Evolutionary conservation across 2,888 invertebrate genomes (phyloP), one percentile per base, ranked within the genome.

Genomic region (Lydus trimaculatus): DNA sequence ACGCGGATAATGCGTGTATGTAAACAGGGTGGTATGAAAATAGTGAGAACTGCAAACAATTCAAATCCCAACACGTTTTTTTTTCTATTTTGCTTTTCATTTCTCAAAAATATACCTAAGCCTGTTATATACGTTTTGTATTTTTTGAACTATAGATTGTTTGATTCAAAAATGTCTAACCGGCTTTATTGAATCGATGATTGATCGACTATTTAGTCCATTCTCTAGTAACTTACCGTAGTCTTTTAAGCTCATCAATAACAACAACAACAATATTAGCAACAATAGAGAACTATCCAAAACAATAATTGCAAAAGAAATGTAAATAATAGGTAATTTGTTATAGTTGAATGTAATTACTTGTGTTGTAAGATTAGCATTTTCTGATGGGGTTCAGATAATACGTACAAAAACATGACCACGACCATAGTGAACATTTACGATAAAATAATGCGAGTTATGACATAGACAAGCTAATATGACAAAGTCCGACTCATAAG

Each of bases 401-500:
- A 39, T 61, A 23, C 39, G 36, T 20, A 61, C 36, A 61, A 61
- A 61, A 61, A 48, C 48, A 31, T 31, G 48, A 17, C 28, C 48
- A 48, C 17, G 33, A 58, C 28, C 63, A 58, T 25, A 56, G 33
- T 28, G 39, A 61, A 58, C 61, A 25, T 56, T 13, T 61, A 33
- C 64, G 36, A 70, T 70, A 66, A 70, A 70, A 58, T 66, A 61
- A 59, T 61, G 60, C 31, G 60, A 65, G 67, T 67, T 79, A 80
- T 79, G 80, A 81, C 76, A 79, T 76, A 75, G 79, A 81, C 80
- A 79, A 81, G 79, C 79, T 81, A 81, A 81, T 81, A 82, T 81
- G 82, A 82, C 82, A 81, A 78, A 80, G 79, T 79, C 79, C 77
- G 76, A 79, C 79, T 81, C 82, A 79, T 81, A 81, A 82, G 79